phyloP scores from a whole-genome alignment of 2,113 vertebrate genomes.

The Tamias sibiricus region DNA sequence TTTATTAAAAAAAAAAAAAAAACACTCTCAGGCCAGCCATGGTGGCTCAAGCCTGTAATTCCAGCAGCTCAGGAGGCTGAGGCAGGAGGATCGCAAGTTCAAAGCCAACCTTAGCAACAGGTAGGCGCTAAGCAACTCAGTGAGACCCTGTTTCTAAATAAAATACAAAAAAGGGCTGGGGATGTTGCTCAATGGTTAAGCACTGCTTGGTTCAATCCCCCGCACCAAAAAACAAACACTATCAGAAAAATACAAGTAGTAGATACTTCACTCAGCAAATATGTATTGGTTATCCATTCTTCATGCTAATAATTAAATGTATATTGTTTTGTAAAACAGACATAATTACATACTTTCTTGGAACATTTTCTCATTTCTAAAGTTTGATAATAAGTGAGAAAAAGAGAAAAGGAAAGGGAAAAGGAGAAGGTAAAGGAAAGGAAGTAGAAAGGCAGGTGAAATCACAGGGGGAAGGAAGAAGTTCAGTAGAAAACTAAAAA shows the following conservation, averaged over 20 bases:
- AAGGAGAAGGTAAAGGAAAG: no score
- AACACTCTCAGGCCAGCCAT: neutral
- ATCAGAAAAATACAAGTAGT: neutral
- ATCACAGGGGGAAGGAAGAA: neutral
- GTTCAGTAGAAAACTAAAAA: neutral
- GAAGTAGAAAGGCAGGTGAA: no score
- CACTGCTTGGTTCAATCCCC: no score
- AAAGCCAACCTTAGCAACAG: no score
- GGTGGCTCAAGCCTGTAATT: no score
- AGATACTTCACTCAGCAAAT: neutral
- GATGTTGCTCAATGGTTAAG: no score
- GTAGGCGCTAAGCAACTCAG: no score
- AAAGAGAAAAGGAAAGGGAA: accelerated
- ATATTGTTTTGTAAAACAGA: neutral
- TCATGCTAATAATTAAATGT: neutral
- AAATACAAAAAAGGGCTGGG: no score
- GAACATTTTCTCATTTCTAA: neutral
- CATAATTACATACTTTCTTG: neutral
- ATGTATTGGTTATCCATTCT: neutral
- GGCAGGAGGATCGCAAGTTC: no score
- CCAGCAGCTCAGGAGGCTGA: no score
- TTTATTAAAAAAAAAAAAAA: neutral
- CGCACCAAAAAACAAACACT: no score
- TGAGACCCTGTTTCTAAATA: no score
- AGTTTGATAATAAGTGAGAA: neutral